Conservation (phyloP, 2,797 vertebrate species). For the Lacerta bilineata region DNA sequence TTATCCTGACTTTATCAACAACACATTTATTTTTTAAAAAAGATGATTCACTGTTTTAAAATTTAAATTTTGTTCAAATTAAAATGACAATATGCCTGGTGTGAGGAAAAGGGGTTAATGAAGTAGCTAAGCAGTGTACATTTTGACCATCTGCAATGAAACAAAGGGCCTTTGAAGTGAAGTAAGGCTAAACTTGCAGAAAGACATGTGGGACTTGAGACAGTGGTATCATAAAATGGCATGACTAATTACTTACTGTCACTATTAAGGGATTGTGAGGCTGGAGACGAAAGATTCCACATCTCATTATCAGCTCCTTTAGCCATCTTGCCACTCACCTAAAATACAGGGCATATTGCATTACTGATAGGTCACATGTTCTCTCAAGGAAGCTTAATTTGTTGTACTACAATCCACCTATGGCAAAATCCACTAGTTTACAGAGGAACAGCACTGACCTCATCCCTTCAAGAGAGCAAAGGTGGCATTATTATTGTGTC, state of each 20-base stretch:
- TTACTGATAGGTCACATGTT: conserved; percentile 15
- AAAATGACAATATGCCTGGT: neutral
- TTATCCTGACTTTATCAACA: neutral
- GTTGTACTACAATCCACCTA: neutral
- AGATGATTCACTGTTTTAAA: neutral
- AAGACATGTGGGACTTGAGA: neutral
- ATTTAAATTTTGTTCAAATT: neutral
- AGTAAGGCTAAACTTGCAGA: neutral
- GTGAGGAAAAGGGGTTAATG: neutral
- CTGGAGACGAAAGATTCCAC: conserved; percentile 45
- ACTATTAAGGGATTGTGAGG: conserved; percentile 39
- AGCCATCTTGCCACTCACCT: conserved; percentile 40
- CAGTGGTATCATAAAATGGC: neutral
- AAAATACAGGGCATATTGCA: neutral
- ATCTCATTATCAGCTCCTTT: conserved; percentile 49
- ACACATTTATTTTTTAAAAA: neutral
- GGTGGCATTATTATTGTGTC: neutral
- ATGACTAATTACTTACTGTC: conserved; percentile 24
- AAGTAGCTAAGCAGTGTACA: neutral
- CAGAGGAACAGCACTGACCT: neutral
- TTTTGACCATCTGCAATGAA: neutral
- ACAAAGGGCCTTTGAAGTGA: neutral
- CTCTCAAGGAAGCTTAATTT: neutral
- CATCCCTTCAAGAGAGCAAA: neutral
- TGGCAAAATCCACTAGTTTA: conserved; percentile 7